A percentile compares a stretch with the other conserved stretches of the same genome.
These are phyloP conservation scores for Saturnia japonica DNA, from an alignment of 2,888 invertebrate species.

Conservation along the genomic window DNA sequence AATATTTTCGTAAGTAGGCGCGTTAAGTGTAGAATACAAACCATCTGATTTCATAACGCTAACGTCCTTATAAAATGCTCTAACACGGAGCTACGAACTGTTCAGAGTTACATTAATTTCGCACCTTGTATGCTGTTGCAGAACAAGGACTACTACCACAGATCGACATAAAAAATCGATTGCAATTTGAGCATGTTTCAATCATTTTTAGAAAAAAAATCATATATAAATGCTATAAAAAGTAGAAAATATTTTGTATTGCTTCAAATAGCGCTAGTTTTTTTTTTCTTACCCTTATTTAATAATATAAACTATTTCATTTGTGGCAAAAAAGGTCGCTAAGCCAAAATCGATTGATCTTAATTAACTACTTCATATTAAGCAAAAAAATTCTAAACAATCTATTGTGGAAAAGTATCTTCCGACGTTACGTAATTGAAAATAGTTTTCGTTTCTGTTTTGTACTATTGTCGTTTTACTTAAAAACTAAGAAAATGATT, in stretches of 20 bases:
- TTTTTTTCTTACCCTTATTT: too few species aligned
- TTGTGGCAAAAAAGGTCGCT: background rate
- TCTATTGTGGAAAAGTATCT: background rate
- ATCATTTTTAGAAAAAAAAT: background rate
- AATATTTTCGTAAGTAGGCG: constrained; percentile 31
- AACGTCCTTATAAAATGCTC: constrained; percentile 28
- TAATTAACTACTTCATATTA: background rate
- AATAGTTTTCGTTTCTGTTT: background rate
- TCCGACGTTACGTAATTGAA: background rate
- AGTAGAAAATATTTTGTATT: background rate
- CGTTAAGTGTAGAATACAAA: constrained; percentile 36
- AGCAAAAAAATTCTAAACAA: background rate
- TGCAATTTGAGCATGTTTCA: background rate
- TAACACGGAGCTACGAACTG: constrained; percentile 17
- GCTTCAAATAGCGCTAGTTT: background rate
- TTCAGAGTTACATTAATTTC: constrained; percentile 11
- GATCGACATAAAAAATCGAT: background rate
- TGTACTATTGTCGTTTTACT: background rate
- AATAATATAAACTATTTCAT: background rate
- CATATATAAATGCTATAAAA: background rate
- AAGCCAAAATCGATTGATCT: background rate
- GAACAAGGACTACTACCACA: background rate
- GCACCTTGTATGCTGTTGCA: background rate
- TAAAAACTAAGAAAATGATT: background rate
- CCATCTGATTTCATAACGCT: constrained; percentile 28